phyloP scores from a whole-genome alignment of 2,888 invertebrate species.

The Drosophila dives region DNA sequence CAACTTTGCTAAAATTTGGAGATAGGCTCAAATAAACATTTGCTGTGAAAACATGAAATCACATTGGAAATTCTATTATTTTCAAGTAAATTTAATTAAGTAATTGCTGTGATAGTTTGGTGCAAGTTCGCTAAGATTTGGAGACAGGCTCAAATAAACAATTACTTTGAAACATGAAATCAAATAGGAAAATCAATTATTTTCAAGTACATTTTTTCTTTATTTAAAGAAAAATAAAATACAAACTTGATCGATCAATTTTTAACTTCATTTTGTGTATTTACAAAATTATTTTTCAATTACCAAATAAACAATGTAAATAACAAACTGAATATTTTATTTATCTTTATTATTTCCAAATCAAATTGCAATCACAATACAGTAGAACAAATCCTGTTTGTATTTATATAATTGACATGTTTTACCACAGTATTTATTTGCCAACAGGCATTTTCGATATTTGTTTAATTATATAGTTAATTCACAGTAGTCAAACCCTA shows the following conservation, averaged over 20 bases:
- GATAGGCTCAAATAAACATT: not conserved
- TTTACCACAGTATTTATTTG: not conserved
- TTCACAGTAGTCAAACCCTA: constrained; percentile 4
- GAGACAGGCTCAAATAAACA: too few species aligned
- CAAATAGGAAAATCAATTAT: not conserved
- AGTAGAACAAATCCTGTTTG: not conserved
- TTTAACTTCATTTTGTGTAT: not conserved
- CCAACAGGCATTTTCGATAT: not conserved
- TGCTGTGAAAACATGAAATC: not conserved
- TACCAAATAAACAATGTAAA: not conserved
- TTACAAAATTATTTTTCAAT: not conserved
- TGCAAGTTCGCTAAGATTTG: too few species aligned
- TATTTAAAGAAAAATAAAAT: not conserved
- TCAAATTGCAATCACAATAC: not conserved
- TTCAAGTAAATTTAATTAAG: not conserved
- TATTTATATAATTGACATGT: not conserved
- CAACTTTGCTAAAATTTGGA: not conserved
- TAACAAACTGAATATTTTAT: not conserved
- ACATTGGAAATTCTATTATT: not conserved
- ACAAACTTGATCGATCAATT: not conserved
- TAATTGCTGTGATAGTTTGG: too few species aligned
- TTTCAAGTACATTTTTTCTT: too few species aligned
- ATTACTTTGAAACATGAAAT: too few species aligned
- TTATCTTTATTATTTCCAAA: not conserved
- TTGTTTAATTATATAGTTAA: constrained; percentile 1